phyloP scores from a whole-genome alignment of 2,888 invertebrate species.

The Sphecodes monilicornis region DNA sequence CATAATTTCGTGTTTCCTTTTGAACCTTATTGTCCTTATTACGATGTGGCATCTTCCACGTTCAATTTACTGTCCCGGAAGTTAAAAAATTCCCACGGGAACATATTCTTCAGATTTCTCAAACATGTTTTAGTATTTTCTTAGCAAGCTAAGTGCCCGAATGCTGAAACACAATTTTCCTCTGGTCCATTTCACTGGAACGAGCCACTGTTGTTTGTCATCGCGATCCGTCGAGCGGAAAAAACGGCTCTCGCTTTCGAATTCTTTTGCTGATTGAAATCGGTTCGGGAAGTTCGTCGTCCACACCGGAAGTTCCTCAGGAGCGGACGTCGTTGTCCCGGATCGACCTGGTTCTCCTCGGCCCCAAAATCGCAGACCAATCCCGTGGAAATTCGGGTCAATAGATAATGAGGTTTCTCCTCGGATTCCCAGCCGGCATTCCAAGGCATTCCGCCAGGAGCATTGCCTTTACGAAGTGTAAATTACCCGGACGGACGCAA shows the following conservation, averaged over 20 bases:
- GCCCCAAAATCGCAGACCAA: constrained; percentile 32
- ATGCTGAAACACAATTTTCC: not conserved
- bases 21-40: too few relatives aligned
- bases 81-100: too few relatives aligned
- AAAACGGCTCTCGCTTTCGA: not conserved
- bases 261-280: not conserved
- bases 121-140: not conserved
- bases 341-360: constrained; percentile 37
- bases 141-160: too few relatives aligned
- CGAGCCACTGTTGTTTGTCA: not conserved
- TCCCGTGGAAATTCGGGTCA: constrained; percentile 50
- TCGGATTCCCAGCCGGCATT: constrained; percentile 46
- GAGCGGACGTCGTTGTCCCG: not conserved
- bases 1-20: too few relatives aligned
- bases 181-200: not conserved
- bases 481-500: constrained; percentile 41
- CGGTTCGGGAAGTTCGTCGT: not conserved
- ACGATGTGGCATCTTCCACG: too few relatives aligned
- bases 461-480: constrained; percentile 52
- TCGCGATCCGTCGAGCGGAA: not conserved
- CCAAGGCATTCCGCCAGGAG: constrained; percentile 60
- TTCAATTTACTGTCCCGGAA: too few relatives aligned
- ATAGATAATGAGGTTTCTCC: constrained; percentile 42
- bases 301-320: not conserved
- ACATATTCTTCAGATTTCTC: too few relatives aligned